Evolutionary conservation across 2,888 invertebrate genomes (phyloP).

Genomic region (Chymomyza amoena): DNA sequence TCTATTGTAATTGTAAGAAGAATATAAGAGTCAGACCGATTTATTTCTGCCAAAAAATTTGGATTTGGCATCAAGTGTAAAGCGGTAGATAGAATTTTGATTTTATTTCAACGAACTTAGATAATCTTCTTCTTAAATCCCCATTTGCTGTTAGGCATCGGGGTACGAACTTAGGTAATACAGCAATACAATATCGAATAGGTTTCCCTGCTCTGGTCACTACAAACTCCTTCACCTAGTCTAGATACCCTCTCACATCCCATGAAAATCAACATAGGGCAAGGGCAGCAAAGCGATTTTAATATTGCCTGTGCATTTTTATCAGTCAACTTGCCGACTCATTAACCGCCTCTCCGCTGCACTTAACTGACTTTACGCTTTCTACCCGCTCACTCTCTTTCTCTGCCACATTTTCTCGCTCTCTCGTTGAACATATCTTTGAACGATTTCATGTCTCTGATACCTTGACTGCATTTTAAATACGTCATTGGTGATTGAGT

Average conservation of each 20-base stretch:
- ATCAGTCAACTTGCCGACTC: constrained; percentile 74
- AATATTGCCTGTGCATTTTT: constrained; percentile 63
- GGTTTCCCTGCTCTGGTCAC: not conserved
- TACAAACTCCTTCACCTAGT: not conserved
- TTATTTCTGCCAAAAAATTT: too few relatives aligned
- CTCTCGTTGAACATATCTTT: not conserved
- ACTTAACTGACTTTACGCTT: not conserved
- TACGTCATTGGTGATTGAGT: constrained; percentile 74
- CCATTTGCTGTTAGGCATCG: too few relatives aligned
- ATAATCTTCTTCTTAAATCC: too few relatives aligned
- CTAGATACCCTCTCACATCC: not conserved
- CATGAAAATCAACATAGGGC: not conserved
- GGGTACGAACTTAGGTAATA: too few relatives aligned
- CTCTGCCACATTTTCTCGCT: not conserved
- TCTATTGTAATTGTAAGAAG: too few relatives aligned
- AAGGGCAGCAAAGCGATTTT: constrained; percentile 44
- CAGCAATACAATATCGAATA: too few relatives aligned
- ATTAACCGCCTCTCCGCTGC: constrained; percentile 51
- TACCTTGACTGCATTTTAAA: constrained; percentile 60
- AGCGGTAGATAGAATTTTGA: too few relatives aligned
- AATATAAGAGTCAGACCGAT: too few relatives aligned
- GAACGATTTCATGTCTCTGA: constrained; percentile 16
- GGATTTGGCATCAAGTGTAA: too few relatives aligned
- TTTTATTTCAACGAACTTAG: too few relatives aligned
- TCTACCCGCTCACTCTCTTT: not conserved